These are phyloP conservation scores for Epistrophe grossulariae DNA, from an alignment of 2,888 invertebrate genomes.

Conservation along the genomic window DNA sequence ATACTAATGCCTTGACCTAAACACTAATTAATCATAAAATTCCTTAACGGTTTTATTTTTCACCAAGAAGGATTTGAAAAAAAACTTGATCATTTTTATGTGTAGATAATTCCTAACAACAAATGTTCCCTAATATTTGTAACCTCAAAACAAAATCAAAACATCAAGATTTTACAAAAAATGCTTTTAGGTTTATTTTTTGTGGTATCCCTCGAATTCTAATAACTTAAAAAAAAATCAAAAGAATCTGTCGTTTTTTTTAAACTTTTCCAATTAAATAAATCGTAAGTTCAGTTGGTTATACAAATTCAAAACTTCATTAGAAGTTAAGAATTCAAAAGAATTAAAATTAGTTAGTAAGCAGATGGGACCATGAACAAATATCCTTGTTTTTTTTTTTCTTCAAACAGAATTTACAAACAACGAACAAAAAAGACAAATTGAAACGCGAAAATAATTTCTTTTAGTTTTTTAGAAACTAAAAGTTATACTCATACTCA, in stretches of 20 bases:
- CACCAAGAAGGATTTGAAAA: too few species aligned
- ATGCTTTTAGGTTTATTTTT: too few species aligned
- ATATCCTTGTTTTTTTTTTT: slow-evolving; percentile 1
- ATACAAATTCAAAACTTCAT: neutral
- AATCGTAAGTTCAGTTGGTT: neutral
- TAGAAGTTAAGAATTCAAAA: slow-evolving; percentile 57
- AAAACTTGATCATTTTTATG: too few species aligned
- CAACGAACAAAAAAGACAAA: neutral
- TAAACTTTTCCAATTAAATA: neutral
- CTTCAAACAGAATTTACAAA: neutral
- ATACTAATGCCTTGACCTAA: too few species aligned
- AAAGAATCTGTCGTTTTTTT: neutral
- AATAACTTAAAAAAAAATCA: neutral
- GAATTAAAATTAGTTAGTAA: slow-evolving; percentile 54
- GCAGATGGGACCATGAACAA: slow-evolving; percentile 53
- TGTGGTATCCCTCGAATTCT: too few species aligned
- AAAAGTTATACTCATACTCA: slow-evolving; percentile 53
- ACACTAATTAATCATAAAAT: too few species aligned
- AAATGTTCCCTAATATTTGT: too few species aligned
- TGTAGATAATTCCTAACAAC: too few species aligned
- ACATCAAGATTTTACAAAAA: too few species aligned
- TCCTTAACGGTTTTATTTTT: too few species aligned
- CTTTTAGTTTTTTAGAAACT: slow-evolving; percentile 16
- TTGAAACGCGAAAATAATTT: slow-evolving; percentile 39
- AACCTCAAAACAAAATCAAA: too few species aligned